Conservation (phyloP, 2,888 invertebrate genomes). For the Brenthis ino region DNA sequence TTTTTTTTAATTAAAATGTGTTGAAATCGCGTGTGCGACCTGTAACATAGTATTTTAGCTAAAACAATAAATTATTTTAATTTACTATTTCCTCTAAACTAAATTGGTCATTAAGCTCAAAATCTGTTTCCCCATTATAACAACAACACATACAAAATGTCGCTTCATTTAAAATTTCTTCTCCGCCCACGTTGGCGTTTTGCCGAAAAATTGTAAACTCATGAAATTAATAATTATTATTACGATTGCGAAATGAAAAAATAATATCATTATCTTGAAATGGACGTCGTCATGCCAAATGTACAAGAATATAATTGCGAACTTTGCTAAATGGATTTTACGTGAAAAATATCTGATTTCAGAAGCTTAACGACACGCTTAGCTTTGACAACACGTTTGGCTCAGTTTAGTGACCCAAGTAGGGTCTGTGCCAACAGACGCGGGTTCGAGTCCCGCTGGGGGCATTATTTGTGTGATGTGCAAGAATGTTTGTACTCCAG, state of each 20-base stretch:
- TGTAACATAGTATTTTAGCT: too few species aligned
- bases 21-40: too few species aligned
- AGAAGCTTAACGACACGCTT: too few species aligned
- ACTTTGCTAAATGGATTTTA: background rate
- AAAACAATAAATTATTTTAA: too few species aligned
- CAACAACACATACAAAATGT: slow-evolving; percentile 1
- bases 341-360: background rate
- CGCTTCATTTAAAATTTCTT: background rate
- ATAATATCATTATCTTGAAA: slow-evolving; percentile 17
- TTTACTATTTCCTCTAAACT: too few species aligned
- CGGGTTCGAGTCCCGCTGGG: too few species aligned
- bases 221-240: slow-evolving; percentile 16
- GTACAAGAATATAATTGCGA: background rate
- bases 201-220: slow-evolving; percentile 23
- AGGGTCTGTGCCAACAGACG: too few species aligned
- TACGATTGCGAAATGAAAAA: slow-evolving; percentile 23
- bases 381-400: too few species aligned
- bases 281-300: slow-evolving; percentile 12
- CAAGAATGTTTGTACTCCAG: too few species aligned
- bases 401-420: too few species aligned
- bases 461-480: too few species aligned
- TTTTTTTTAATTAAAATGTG: too few species aligned
- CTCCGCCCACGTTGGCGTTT: slow-evolving; percentile 9
- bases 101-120: background rate
- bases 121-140: background rate